phyloP scores from a whole-genome alignment of 2,797 vertebrate genomes.

The Cyprinodon diabolis region DNA sequence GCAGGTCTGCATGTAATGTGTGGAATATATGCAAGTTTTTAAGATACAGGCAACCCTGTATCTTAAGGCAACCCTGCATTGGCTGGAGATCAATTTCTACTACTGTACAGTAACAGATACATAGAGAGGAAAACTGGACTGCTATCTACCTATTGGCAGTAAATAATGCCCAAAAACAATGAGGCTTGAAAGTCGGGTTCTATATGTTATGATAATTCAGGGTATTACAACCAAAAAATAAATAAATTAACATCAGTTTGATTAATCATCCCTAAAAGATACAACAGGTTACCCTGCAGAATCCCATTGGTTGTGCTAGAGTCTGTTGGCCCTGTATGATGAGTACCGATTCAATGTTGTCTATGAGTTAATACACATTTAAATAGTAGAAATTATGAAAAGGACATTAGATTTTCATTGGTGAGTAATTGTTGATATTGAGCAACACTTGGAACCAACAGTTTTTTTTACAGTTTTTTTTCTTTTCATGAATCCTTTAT shows the following conservation, averaged over 20 bases:
- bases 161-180: not conserved
- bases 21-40: not conserved
- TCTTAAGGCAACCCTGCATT: not conserved
- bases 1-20: not conserved
- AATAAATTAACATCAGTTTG: not conserved
- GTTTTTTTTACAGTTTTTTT: no score
- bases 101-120: not conserved
- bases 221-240: not conserved
- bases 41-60: not conserved
- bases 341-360: no score
- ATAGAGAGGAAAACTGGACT: not conserved
- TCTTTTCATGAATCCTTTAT: no score
- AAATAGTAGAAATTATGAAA: no score
- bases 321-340: not conserved
- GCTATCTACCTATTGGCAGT: not conserved
- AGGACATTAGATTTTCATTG: no score
- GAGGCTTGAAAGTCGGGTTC: not conserved
- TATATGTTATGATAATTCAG: not conserved
- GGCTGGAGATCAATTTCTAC: not conserved
- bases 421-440: no score
- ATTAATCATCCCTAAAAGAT: not conserved
- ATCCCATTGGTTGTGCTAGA: slow-evolving; percentile 44
- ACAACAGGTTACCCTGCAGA: slow-evolving; percentile 41
- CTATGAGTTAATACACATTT: no score
- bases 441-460: no score